Evolutionary conservation across 1,140 invertebrate genomes (phyloP).

Genomic region (Hyles vespertilio): DNA sequence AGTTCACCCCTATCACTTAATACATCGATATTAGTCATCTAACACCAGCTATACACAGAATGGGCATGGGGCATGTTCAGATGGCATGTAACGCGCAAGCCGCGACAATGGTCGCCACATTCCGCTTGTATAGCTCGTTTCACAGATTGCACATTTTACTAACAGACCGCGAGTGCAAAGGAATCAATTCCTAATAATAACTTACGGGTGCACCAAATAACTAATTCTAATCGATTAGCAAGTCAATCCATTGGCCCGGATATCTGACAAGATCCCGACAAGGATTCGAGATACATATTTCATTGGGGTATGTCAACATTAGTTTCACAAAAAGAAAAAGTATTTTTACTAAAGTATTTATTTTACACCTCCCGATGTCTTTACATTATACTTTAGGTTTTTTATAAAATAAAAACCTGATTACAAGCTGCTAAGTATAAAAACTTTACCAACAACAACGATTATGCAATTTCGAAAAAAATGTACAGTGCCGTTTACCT

Average conservation of each 20-base stretch:
- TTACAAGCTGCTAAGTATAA: constrained; percentile 71
- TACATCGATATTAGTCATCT: no score
- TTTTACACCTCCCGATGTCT: constrained; percentile 62
- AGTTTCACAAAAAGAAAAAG: constrained; percentile 36
- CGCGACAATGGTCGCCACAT: no score
- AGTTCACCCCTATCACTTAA: no score
- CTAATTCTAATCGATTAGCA: constrained; percentile 37
- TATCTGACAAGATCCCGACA: constrained; percentile 15
- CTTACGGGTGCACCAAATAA: constrained; percentile 45
- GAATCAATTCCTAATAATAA: constrained; percentile 41
- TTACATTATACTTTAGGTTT: constrained; percentile 56
- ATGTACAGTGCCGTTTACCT: constrained; percentile 29
- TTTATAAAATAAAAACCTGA: constrained; percentile 61
- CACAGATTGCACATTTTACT: constrained; percentile 19
- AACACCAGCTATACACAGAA: constrained; percentile 23
- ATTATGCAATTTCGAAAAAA: constrained; percentile 64
- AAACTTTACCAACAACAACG: constrained; percentile 69
- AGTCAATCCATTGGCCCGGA: constrained; percentile 22
- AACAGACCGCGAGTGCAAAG: constrained; percentile 34
- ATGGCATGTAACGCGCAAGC: no score
- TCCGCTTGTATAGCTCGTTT: constrained; percentile 22
- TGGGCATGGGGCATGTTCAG: not conserved
- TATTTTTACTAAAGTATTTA: constrained; percentile 64
- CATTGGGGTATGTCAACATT: not conserved
- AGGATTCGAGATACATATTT: not conserved